Base-by-base conservation (phyloP, 2,797 vertebrate genomes). In the Sphenodon punctatus region DNA sequence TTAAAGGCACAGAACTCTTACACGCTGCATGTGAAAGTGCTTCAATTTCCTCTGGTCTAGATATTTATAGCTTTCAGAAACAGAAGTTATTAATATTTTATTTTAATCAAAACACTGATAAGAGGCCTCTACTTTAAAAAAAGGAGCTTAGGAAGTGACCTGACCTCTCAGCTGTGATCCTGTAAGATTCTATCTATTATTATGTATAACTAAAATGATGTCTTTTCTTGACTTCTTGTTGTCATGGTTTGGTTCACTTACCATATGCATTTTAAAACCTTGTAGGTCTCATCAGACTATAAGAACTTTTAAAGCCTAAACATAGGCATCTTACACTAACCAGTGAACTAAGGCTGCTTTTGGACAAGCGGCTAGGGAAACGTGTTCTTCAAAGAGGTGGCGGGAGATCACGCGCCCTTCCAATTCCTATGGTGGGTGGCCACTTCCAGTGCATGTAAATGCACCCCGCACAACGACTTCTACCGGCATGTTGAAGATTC, bases 1-100 rank as follows among this genome's bases (percentile, higher is more conserved):
- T 92, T 91, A 89, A 92, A 89, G 75, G 67, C 56, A 87, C 43
- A 75, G 19, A 75, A 64, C 46, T 63, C 70, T 81, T 68, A 56
- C n/a, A 53, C 9, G 67, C 15, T 76, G 17, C 42, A 80, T 88
- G 74, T 41, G 53, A 46, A 83, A 67, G 32, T 12, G 81, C 30
- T 65, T 88, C 55, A 60, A 46, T 80, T 61, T 68, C 73, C 68
- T 19, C 43, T 76, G 42, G 73, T 79, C 87, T 58, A 78, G 58
- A 67, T 75, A 38, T 74, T 88, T 73, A 77, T 56, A 66, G 65
- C 55, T 69, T 80, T 89, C 42, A 70, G 43, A 84, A 61, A 53
- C 9, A 77, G 55, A 88, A 81, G 60, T 84, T 38, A 45, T 63
- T 74, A 89, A 30, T 75, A 32, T 56, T 75, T 87, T 7, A 30